These are phyloP conservation scores for Miniopterus natalensis DNA, from an alignment of 2,113 vertebrate genomes.

Conservation along the genomic window DNA sequence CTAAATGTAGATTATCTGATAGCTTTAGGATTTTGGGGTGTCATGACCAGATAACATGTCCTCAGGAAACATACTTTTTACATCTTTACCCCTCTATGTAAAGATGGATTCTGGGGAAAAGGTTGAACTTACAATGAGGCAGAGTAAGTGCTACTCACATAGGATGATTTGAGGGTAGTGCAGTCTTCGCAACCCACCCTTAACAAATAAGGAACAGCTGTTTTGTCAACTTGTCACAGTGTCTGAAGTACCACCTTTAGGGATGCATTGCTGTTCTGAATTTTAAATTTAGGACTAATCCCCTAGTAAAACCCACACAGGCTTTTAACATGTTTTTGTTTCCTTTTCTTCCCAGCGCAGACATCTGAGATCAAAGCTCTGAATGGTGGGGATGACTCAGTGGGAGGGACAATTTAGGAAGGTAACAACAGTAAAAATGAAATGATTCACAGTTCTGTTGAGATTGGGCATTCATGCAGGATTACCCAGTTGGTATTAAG, in stretches of 20 bases:
- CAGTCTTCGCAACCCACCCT: accelerated
- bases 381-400: neutral
- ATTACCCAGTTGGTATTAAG: neutral
- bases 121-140: neutral
- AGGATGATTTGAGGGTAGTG: neutral
- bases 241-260: neutral
- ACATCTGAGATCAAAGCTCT: neutral
- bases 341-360: neutral
- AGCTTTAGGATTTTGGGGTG: slow-evolving; percentile 41
- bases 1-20: neutral
- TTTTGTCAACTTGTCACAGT: neutral
- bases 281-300: slow-evolving; percentile 6
- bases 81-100: neutral
- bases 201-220: neutral
- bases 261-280: neutral
- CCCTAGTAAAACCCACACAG: neutral
- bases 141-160: neutral
- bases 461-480: neutral
- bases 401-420: neutral
- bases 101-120: neutral
- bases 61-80: slow-evolving; percentile 63
- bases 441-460: neutral
- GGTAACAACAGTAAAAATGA: neutral
- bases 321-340: neutral
- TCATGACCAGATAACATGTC: slow-evolving; percentile 52